Evolutionary conservation across 2,797 vertebrate genomes (phyloP), one percentile per base, ranked within the genome.

Genomic region (Phaenicophaeus curvirostris): DNA sequence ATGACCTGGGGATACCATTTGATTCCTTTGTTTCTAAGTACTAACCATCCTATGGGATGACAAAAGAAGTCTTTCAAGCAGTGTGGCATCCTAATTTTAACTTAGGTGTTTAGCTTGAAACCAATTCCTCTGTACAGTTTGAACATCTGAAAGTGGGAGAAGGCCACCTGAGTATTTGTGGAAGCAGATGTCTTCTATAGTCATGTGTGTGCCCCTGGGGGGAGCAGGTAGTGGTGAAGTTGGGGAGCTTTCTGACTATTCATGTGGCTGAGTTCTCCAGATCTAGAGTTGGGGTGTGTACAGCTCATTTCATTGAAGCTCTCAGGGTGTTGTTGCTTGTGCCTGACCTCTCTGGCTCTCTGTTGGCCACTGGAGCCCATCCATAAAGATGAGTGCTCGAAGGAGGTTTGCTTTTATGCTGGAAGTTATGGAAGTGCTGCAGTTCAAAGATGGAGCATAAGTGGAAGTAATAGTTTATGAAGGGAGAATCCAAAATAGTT

Each of bases 371-470:
- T 33, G 5, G 30, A 77, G 15, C 24, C 8, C 7, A 6, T 25
- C 41, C 11, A 2, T 46, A 16, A 51, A 28, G 35, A 13, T 58
- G 13, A 2, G 4, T 72, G 15, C 68, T 85, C 0, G 1, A 0
- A 24, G 23, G 39, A 63, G 6, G 3, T 17, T 76, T 69, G n/a
- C 7, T 77, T 44, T 85, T 87, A 14, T 57, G 24, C 35, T 53
- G 30, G 2, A 53, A 53, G 42, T 44, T 28, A 28, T 1, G 5
- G 17, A 77, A 39, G 7, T 14, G 21, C n/a, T 48, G 41, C 5
- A 1, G 12, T 44, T 77, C n/a, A 72, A 48, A 89, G 44, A n/a
- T 59, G 31, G 8, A 39, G n/a, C n/a, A n/a, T n/a, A n/a, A n/a
- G n/a, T n/a, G n/a, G n/a, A n/a, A n/a, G n/a, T n/a, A n/a, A n/a